Conservation (phyloP, 2,113 vertebrate genomes). For the Chlorodrepanis virens region DNA sequence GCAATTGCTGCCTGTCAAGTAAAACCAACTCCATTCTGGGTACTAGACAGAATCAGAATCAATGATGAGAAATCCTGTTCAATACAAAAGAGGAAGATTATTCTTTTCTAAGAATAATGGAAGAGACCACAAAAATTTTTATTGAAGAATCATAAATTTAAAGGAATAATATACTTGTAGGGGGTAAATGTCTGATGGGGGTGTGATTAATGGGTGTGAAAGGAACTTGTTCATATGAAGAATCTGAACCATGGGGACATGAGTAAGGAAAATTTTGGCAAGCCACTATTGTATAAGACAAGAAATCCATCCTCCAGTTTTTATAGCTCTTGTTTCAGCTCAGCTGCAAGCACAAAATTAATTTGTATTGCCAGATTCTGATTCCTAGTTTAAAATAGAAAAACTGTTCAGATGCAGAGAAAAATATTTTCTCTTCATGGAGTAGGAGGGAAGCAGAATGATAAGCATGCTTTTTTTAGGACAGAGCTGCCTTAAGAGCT, state of each 20-base stretch:
- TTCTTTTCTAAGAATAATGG: neutral
- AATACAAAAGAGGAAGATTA: neutral
- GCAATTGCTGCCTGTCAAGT: neutral
- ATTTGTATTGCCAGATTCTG: neutral
- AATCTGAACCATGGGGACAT: neutral
- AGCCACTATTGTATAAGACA: neutral
- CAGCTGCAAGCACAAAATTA: neutral
- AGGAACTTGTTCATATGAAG: neutral
- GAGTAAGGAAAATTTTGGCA: neutral
- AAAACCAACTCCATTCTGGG: neutral
- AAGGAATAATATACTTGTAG: neutral
- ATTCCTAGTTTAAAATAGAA: neutral
- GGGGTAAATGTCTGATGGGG: neutral
- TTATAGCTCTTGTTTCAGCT: neutral
- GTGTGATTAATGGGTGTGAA: neutral
- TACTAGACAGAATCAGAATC: neutral
- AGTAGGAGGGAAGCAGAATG: neutral
- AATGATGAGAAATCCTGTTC: neutral
- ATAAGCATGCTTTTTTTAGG: neutral
- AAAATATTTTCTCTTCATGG: neutral
- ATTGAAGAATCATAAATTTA: neutral
- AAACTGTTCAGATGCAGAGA: neutral
- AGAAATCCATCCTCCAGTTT: neutral
- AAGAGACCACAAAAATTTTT: neutral
- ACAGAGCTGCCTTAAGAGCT: neutral